Evolutionary conservation across 2,888 invertebrate species (phyloP), one percentile per base, ranked within the genome.

Genomic region (Meta bourneti): DNA sequence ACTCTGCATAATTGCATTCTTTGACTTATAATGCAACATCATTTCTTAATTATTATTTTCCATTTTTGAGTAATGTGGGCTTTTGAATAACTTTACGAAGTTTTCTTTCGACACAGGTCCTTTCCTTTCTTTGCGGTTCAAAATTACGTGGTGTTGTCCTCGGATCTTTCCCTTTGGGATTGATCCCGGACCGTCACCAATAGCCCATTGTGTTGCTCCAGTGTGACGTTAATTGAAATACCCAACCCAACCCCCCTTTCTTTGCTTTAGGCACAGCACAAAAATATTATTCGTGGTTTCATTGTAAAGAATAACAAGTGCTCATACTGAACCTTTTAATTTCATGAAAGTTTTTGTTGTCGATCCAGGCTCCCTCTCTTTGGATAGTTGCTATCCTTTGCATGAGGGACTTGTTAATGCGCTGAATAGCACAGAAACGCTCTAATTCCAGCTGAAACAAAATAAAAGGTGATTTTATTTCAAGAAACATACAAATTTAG

Each of bases 311-410:
- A 61, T 8, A 9, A 9, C 7, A 16, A 9, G 5, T 61, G 8
- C 16, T 7, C n/a, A 79, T 19, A 54, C 9, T 11, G 19, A 52
- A 90, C 90, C 90, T 90, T 75, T 79, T 90, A 9, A 70, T 80
- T 51, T 90, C 81, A 49, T 79, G 70, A 16, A 49, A 85, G 48
- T 90, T 90, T 70, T 86, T 80, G 34, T 85, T 84, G 48, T 90
- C 90, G 34, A 85, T 52, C 90, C 85, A 90, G 6, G 61, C 85
- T 52, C 75, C 85, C 52, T 81, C 75, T 48, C 75, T 72, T n/a
- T 85, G 80, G 75, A 90, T 81, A 16, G 61, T 81, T 7, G 85
- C 80, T 61, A 90, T 16, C 49, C 70, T 85, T n/a, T 85, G 80
- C 75, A 90, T 69, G 0, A 90, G 81, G 19, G 19, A 70, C 49